Percentiles rank a stretch among this genome's conserved stretches.
These are phyloP conservation scores for Hypomesus transpacificus DNA, from an alignment of 2,113 vertebrate genomes.

Conservation along the genomic window DNA sequence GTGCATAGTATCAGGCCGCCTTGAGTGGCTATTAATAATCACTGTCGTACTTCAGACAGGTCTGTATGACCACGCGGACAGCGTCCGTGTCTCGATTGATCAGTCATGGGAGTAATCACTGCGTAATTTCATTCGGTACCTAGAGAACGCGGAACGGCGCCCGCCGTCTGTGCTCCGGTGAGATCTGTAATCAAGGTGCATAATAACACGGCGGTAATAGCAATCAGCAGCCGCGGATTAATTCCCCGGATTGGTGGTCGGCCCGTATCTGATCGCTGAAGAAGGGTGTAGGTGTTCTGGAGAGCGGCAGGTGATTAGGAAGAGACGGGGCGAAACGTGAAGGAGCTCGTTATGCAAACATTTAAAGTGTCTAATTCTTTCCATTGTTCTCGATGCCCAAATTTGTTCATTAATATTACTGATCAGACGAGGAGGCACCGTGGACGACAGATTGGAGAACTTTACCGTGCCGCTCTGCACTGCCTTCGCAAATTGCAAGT, in stretches of 20 bases:
- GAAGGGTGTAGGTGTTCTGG: conserved; percentile 80
- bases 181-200: conserved; percentile 77
- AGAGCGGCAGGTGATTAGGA: conserved; percentile 78
- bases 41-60: conserved; percentile 74
- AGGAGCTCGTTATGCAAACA: conserved; percentile 77
- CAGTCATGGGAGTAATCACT: conserved; percentile 74
- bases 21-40: conserved; percentile 79
- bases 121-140: conserved; percentile 73
- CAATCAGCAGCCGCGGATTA: conserved; percentile 76
- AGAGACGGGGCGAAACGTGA: conserved; percentile 62
- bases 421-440: conserved; percentile 47
- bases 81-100: conserved; percentile 65
- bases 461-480: conserved; percentile 34
- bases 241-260: conserved; percentile 40
- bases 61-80: conserved; percentile 65
- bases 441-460: conserved; percentile 42
- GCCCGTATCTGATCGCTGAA: conserved; percentile 72
- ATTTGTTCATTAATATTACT: conserved; percentile 66
- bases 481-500: conserved; percentile 57
- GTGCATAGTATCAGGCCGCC: conserved; percentile 62
- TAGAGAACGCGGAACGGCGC: conserved; percentile 65
- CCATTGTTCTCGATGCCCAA: conserved; percentile 56
- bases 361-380: conserved; percentile 70
- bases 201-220: conserved; percentile 75
- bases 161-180: conserved; percentile 54